A percentile compares a stretch with the other conserved stretches of the same genome.
Conservation (phyloP, 92 coral and sea anemone species). For the Plumapathes pennacea region DNA sequence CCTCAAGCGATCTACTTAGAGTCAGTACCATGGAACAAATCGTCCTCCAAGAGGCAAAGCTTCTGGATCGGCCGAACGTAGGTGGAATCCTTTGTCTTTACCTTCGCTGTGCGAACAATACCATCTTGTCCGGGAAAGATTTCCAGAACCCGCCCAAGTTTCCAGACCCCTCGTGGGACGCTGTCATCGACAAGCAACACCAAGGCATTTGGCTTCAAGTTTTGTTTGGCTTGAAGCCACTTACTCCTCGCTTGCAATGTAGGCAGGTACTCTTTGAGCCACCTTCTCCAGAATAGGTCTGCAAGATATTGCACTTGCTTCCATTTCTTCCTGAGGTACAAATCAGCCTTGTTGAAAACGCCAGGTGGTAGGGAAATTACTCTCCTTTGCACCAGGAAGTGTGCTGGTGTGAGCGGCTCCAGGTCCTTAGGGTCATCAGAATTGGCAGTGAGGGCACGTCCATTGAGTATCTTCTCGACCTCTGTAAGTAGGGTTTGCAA, state of each 20-base stretch:
- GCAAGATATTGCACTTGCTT: constrained; percentile 8
- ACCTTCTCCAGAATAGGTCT: constrained; percentile 34
- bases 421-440: constrained; percentile 29
- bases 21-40: no score
- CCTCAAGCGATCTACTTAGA: no score
- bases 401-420: constrained; percentile 26
- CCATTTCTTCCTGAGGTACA: constrained; percentile 5
- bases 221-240: constrained; percentile 20
- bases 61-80: constrained; percentile 53
- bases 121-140: constrained; percentile 50
- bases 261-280: constrained; percentile 34
- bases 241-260: constrained; percentile 16
- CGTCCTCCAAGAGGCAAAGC: constrained; percentile 48
- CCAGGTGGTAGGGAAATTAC: constrained; percentile 26
- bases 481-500: constrained; percentile 21
- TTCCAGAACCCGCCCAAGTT: constrained; percentile 47
- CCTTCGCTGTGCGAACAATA: constrained; percentile 30
- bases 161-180: constrained; percentile 37
- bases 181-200: constrained; percentile 7
- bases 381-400: constrained; percentile 35
- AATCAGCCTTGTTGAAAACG: constrained; percentile 14
- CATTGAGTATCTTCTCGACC: constrained; percentile 25
- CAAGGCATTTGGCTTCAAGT: constrained; percentile 21
- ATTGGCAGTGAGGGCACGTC: constrained; percentile 28
- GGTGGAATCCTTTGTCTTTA: constrained; percentile 34